Base-by-base conservation (phyloP, 37 sponge, comb jelly and placozoan genomes). In the Beroe ovata region DNA sequence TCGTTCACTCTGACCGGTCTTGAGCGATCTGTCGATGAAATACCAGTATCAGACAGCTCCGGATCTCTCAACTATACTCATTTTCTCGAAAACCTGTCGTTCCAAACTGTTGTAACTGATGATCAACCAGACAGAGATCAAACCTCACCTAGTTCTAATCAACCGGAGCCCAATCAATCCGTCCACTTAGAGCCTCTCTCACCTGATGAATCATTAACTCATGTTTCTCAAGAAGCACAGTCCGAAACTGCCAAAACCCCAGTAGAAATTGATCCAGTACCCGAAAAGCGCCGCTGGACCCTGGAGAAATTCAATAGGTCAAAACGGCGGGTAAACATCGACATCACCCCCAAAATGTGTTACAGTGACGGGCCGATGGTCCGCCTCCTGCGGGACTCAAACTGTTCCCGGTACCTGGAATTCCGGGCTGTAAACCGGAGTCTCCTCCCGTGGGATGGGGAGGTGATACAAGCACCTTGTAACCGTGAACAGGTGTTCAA, bases 401-500 rank as follows among this genome's bases (percentile, higher is more conserved):
- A 77, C 33, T 77, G 84, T 77, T 77, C 84, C 54, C 93, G 95
- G 60, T 99, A 99, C 64, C 72, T 96, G 6, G 96, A 96, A 88
- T 99, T 99, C 89, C 92, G 90, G 61, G 93, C 93, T 16, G 91
- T 96, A 11, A 88, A 38, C 25, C 64, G 91, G 37, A 90, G 94
- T 36, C 72, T 93, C 47, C 72, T 88, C 1, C 61, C 64, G n/a
- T 30, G 26, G 6, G 72, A 90, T n/a, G n/a, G 92, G 19, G 42
- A 63, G 32, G 47, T 90, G 26, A 29, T 62, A 0, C 33, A 94
- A 93, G 98, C 95, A 8, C 99, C 99, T 60, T 94, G 94, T 69
- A 95, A 96, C 23, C 54, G 96, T 41, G 88, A 95, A 38, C 96
- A 97, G 33, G 92, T 97, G 38, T 97, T 97, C 89, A 93, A 72